Evolutionary conservation across 2,113 vertebrate species (phyloP), one percentile per base, ranked within the genome.

Genomic region (Ageneiosus marmoratus): DNA sequence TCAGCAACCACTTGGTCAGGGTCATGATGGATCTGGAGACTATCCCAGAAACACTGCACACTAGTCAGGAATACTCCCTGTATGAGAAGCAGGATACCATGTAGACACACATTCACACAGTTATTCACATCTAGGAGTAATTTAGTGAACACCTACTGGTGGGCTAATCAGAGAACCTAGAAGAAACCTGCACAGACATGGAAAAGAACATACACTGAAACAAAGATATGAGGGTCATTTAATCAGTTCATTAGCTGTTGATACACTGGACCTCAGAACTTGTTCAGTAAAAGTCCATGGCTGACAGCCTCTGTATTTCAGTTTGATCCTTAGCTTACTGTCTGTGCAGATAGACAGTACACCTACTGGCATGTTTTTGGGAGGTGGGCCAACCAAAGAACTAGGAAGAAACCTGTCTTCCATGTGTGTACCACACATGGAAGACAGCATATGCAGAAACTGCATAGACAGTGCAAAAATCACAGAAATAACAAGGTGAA

Each of bases 301-400:
- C 63, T 32, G 50, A n/a, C 77, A 79, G 56, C 44, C 67, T 72
- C 41, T 56, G 46, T 69, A 20, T 51, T 60, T 72, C 79, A 55
- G 12, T 56, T 44, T 41, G 37, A 3, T 3, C 37, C 37, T 41
- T 5, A 41, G 37, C 37, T 41, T 2, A n/a, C n/a, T n/a, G 37
- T 41, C 37, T 41, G 37, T 41, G 37, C 37, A 41, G 37, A 41
- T 41, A 41, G 37, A 5, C 29, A 37, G 32, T 24, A 69, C 37
- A 69, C 20, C 37, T 44, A 69, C 65, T 41, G 65, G 65, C 34
- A 37, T 67, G 63, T 55, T 22, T 55, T 55, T 55, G 16, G 51
- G 51, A 55, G 51, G 16, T 55, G 29, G 5, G 62, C n/a, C 24
- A 27, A 58, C 24, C 56, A 58, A 6, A 58, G 56, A 58, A 58